phyloP scores from a whole-genome alignment of 2,113 vertebrate genomes.

The Pteronura brasiliensis region DNA sequence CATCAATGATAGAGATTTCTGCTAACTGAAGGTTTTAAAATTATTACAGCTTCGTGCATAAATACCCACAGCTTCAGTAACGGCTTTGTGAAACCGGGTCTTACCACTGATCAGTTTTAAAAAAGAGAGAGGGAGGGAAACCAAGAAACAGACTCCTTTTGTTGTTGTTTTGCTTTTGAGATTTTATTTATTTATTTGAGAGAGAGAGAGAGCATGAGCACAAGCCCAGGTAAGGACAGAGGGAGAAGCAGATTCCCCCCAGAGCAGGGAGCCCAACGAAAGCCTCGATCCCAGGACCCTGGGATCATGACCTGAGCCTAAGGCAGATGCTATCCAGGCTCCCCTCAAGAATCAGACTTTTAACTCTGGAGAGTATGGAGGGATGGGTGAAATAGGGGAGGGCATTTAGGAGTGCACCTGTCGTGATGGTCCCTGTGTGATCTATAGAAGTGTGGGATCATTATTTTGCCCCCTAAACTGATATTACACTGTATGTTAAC shows the following conservation, averaged over 20 bases:
- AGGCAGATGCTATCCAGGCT: not conserved
- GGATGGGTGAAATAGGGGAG: not conserved
- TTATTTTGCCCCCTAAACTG: not conserved
- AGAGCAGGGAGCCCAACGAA: not conserved
- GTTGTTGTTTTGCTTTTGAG: not conserved
- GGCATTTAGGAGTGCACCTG: not conserved
- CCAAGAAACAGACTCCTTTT: not conserved
- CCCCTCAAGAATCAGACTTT: not conserved
- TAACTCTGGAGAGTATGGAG: not conserved
- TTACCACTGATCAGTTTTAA: conserved; percentile 42
- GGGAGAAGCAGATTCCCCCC: not conserved
- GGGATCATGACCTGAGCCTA: not conserved
- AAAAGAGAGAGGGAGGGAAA: not conserved
- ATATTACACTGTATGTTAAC: not conserved
- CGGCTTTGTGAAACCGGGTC: conserved; percentile 27
- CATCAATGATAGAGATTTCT: conserved; percentile 42
- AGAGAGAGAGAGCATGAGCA: not conserved
- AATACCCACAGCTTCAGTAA: not conserved
- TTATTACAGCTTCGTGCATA: not conserved
- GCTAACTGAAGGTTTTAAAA: not conserved
- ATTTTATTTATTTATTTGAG: not conserved
- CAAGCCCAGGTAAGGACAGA: not conserved
- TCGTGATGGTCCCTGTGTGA: not conserved
- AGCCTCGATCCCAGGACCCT: not conserved
- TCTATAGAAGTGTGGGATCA: not conserved